These are phyloP conservation scores for Grapholita molesta DNA, from an alignment of 1,140 invertebrate genomes.

Conservation along the genomic window DNA sequence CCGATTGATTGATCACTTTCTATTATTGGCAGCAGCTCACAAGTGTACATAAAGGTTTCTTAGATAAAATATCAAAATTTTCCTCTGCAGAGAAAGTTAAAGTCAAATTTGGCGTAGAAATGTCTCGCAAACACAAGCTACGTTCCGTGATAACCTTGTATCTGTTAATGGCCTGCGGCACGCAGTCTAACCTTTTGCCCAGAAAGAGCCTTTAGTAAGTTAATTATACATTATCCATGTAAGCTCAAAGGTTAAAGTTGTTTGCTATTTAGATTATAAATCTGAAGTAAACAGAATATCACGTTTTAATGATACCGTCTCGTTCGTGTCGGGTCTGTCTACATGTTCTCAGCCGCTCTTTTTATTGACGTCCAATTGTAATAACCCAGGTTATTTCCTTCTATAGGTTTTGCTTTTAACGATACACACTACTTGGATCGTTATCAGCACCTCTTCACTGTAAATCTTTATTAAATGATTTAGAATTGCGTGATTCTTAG, in stretches of 20 bases:
- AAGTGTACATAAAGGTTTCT: not conserved
- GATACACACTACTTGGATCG: too few relatives aligned
- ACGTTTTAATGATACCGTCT: not conserved
- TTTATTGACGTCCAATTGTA: slow-evolving; percentile 1
- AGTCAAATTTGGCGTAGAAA: not conserved
- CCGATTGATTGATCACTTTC: slow-evolving; percentile 48
- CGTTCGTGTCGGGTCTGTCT: not conserved
- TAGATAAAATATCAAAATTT: not conserved
- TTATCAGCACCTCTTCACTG: too few relatives aligned
- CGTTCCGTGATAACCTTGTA: not conserved
- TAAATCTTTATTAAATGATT: too few relatives aligned
- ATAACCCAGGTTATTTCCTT: not conserved
- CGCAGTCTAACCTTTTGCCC: not conserved
- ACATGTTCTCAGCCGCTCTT: not conserved
- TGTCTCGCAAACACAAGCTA: not conserved
- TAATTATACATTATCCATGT: slow-evolving; percentile 1
- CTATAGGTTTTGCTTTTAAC: not conserved
- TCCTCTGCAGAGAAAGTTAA: not conserved
- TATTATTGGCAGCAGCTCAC: slow-evolving; percentile 33
- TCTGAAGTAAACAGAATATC: not conserved
- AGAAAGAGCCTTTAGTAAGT: not conserved
- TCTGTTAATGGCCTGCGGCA: not conserved
- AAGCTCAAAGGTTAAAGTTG: not conserved
- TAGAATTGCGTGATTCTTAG: too few relatives aligned
- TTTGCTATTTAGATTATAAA: not conserved